Conservation (phyloP, 2,888 invertebrate genomes). For the Tetrapedia diversipes region DNA sequence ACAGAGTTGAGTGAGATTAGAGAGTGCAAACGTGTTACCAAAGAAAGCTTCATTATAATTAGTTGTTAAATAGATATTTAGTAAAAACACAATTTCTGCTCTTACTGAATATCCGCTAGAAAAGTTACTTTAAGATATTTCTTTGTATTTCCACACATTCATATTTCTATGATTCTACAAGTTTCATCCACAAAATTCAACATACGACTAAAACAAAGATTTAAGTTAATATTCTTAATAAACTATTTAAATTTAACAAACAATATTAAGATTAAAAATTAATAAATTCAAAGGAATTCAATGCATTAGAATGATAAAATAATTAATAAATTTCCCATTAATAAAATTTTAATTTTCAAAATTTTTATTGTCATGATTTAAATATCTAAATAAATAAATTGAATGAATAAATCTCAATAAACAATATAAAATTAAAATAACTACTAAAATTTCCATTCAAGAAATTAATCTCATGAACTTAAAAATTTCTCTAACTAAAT, state of each 20-base stretch:
- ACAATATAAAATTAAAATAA: background rate
- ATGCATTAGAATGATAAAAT: conserved; percentile 84
- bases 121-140: no score
- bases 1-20: no score
- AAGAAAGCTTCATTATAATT: no score
- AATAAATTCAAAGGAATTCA: conserved; percentile 87
- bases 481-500: conserved; percentile 88
- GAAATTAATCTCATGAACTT: conserved; percentile 86
- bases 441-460: conserved; percentile 78
- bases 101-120: no score
- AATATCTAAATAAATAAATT: background rate
- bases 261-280: conserved; percentile 83
- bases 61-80: no score
- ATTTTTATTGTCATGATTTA: background rate
- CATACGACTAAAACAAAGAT: conserved; percentile 74
- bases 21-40: no score
- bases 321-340: conserved; percentile 78
- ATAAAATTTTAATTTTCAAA: background rate
- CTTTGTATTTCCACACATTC: background rate
- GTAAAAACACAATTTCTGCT: no score
- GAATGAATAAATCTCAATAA: background rate
- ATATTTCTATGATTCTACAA: background rate
- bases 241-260: conserved; percentile 86
- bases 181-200: no score
- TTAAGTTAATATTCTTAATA: conserved; percentile 88